Evolutionary conservation across 2,888 invertebrate species (phyloP), one percentile per base, ranked within the genome.

Genomic region (Encarsia formosa): DNA sequence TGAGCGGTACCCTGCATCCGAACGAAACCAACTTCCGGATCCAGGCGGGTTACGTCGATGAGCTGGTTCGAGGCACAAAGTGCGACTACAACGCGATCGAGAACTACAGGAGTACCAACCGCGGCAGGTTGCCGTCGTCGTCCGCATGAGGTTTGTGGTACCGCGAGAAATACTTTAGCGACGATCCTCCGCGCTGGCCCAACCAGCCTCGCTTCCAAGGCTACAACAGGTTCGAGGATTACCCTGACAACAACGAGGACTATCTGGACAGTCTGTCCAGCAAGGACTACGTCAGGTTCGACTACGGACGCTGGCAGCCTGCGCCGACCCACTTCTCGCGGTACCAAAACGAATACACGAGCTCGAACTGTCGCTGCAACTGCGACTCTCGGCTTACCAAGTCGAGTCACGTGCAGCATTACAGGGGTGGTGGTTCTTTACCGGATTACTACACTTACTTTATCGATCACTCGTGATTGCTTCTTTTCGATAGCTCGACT

Each of bases 1-100:
- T 70, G 70, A 63, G 50, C 11, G 65, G 64, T 2, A 61, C 63
- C 0, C 39, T 73, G 32, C 60, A 73, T 39, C 63, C 78, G 0
- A 72, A 76, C 16, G 81, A 81, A 60, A 71, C 82, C 1, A 89
- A 90, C 70, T 88, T 81, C 65, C 80, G 88, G 61, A 84, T 90
- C 52, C 81, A 83, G 59, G 85, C 84, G 1, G 83, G 80, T 37
- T 80, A 78, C 61, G 75, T 81, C 13, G 75, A 79, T 1, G 77
- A 76, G 22, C 66, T 85, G 24, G 65, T 83, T 18, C 74, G 74
- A 5, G 79, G 81, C 16, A 82, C 81, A 1, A 79, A 77, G 20
- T 86, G 85, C 64, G 75, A 66, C 46, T 59, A 60, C 2, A 13
- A 41, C 1, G 37, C 62, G 3, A 32, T 58, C 5, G 49, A 54